phyloP scores from a whole-genome alignment of 2,113 vertebrate genomes.

The Trinectes maculatus region DNA sequence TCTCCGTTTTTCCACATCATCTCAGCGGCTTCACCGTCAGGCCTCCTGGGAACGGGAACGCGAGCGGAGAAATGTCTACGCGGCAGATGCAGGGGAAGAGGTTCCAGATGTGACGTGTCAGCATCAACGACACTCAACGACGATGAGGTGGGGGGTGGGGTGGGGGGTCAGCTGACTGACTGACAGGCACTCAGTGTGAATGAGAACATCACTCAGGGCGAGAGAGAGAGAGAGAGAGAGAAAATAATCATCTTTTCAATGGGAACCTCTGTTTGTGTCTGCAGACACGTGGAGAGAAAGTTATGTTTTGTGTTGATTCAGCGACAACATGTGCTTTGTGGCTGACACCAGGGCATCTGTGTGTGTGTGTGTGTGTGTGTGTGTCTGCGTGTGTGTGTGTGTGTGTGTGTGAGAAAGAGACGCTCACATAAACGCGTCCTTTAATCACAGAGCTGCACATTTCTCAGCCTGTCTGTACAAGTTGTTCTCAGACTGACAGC shows the following conservation, averaged over 20 bases:
- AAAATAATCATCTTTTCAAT: conserved; percentile 55
- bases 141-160: no score
- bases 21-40: conserved; percentile 62
- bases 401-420: not conserved
- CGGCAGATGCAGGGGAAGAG: conserved; percentile 69
- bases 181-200: conserved; percentile 59
- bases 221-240: conserved; percentile 12
- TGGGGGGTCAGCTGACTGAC: conserved; percentile 34
- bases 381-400: conserved; percentile 11
- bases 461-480: conserved; percentile 31
- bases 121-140: conserved; percentile 66
- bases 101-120: conserved; percentile 80
- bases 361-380: conserved; percentile 17
- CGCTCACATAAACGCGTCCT: not conserved
- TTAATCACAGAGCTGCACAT: conserved; percentile 14
- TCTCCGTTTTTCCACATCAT: conserved; percentile 59
- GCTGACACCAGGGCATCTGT: conserved; percentile 12
- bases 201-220: conserved; percentile 58
- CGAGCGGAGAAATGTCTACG: conserved; percentile 64
- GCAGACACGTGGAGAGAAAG: not conserved
- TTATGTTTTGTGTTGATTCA: conserved; percentile 47
- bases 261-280: conserved; percentile 45
- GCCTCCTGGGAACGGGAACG: conserved; percentile 60
- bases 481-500: no score
- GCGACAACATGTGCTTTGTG: conserved; percentile 38